Percentiles rank a stretch among this genome's conserved stretches.
These are phyloP conservation scores for Ceratitis capitata DNA, from an alignment of 1,140 invertebrate genomes.

Conservation along the genomic window DNA sequence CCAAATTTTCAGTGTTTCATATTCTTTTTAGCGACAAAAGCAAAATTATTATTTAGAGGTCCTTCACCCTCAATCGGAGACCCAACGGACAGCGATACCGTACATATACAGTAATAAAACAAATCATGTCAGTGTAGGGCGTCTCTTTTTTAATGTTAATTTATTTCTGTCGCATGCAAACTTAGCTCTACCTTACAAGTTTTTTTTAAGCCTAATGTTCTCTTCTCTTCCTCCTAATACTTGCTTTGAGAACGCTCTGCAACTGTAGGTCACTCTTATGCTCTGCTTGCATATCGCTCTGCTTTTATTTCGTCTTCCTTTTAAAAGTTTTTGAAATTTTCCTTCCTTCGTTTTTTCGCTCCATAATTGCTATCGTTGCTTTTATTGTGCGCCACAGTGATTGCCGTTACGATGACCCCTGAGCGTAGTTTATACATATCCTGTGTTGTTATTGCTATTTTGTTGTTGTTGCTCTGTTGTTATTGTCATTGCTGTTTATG, in stretches of 20 bases:
- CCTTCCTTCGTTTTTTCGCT: background rate
- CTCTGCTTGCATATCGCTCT: background rate
- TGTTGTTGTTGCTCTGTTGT: background rate
- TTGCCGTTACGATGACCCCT: background rate
- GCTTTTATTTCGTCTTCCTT: background rate
- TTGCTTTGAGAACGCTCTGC: background rate
- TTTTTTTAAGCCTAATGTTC: too few species aligned
- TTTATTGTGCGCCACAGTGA: background rate
- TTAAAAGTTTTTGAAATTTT: background rate
- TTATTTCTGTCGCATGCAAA: too few species aligned
- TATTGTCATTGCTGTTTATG: background rate
- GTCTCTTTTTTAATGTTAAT: too few species aligned
- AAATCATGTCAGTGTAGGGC: too few species aligned
- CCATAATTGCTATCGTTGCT: conserved; percentile 5
- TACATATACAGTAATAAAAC: too few species aligned
- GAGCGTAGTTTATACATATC: background rate
- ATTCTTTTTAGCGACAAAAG: too few species aligned
- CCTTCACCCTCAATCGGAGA: too few species aligned
- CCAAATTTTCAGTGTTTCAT: too few species aligned
- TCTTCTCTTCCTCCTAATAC: background rate
- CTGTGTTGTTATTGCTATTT: background rate
- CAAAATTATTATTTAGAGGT: too few species aligned
- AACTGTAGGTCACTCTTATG: background rate
- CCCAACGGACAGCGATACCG: too few species aligned
- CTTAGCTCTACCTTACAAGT: too few species aligned